Evolutionary conservation across 1,140 invertebrate genomes (phyloP), one percentile per base, ranked within the genome.

Genomic region (Brachionus rubens): DNA sequence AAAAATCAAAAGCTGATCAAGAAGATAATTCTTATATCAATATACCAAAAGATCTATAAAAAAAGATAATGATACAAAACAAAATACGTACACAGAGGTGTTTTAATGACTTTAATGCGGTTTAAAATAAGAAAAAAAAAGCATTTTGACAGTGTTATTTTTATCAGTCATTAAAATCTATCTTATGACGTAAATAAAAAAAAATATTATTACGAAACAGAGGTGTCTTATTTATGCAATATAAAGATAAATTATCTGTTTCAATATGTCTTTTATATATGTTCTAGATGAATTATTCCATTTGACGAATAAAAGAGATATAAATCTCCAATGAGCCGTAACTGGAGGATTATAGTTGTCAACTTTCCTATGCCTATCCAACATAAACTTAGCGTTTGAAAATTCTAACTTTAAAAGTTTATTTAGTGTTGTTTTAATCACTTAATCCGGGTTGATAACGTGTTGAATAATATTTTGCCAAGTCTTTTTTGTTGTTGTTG

Each of bases 231-330:
- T 65, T 43, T 65, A 24, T 16, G 36, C 19, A 43, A 28, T 24
- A 41, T 40, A 43, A 65, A 65, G 10, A 21, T 43, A 65, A 24
- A 43, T 43, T 24, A 16, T 65, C 19, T n/a, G n/a, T n/a, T n/a
- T n/a, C n/a, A n/a, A n/a, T n/a, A n/a, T n/a, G n/a, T n/a, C 33
- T 65, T 43, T 43, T 43, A 65, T 65, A 65, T 30, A 65, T 24
- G 59, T 65, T 65, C 41, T 65, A 41, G 59, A 65, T 65, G 59
- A 65, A 65, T 65, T 65, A 28, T 65, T 65, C 59, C 59, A 65
- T 62, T 62, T 36, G 56, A 62, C 28, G 56, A 40, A 62, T 62
- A 62, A n/a, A n/a, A 36, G 9, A 36, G 59, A 65, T 65, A 43
- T 21, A 24, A 41, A 65, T 65, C 59, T 65, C 59, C 59, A 65